Conservation (phyloP, 1,140 invertebrate species). For the Penaeus japonicus region DNA sequence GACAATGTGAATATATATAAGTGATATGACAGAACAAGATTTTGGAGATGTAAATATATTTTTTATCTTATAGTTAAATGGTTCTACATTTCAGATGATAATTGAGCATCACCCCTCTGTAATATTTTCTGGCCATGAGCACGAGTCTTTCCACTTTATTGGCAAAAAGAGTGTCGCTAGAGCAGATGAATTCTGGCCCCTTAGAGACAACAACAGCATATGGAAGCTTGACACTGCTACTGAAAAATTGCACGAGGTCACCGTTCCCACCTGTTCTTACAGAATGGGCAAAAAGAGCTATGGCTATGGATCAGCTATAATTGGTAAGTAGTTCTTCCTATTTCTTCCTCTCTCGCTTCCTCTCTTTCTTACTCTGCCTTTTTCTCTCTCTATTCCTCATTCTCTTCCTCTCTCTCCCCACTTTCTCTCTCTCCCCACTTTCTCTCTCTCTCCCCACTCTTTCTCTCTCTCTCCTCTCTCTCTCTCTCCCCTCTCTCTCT, state of each 20-base stretch:
- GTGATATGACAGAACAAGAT: too few relatives aligned
- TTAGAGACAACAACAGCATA: conserved; percentile 4
- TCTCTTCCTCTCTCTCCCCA: too few relatives aligned
- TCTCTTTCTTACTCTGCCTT: too few relatives aligned
- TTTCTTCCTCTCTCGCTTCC: background rate
- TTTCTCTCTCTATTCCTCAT: background rate
- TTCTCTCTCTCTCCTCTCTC: too few relatives aligned
- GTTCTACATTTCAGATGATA: conserved; percentile 35
- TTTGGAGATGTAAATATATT: too few relatives aligned
- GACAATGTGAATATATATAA: too few relatives aligned
- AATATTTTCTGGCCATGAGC: conserved; percentile 52
- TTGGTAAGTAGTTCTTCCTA: conserved; percentile 72
- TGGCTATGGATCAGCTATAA: conserved; percentile 82
- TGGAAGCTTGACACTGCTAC: conserved; percentile 16
- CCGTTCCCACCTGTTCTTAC: conserved; percentile 93
- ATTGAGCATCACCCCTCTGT: conserved; percentile 17
- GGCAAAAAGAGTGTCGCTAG: conserved; percentile 13
- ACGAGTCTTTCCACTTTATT: conserved; percentile 48
- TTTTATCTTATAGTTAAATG: too few relatives aligned
- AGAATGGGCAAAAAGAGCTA: conserved; percentile 87
- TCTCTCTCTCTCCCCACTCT: too few relatives aligned
- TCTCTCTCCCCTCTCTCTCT: too few relatives aligned
- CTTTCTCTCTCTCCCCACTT: too few relatives aligned
- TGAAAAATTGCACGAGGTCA: conserved; percentile 76
- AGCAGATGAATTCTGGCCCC: conserved; percentile 37